Percentiles rank a stretch among this genome's conserved stretches.
These are phyloP conservation scores for Nautilus pompilius DNA, from an alignment of 1,140 invertebrate genomes.

Conservation along the genomic window DNA sequence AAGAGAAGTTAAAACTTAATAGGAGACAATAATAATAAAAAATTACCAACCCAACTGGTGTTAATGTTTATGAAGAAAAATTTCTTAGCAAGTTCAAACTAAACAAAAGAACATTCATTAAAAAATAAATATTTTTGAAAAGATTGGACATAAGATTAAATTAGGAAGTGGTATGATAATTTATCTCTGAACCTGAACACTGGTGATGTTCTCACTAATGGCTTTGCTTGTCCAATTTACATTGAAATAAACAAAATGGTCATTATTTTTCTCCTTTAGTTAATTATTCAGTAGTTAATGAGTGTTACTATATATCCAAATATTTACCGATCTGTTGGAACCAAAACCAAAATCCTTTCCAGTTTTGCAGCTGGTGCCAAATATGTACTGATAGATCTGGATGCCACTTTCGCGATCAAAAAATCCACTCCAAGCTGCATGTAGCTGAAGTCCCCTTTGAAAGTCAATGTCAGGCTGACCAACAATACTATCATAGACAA, in stretches of 20 bases:
- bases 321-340: neutral
- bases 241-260: neutral
- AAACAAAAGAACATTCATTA: too few relatives aligned
- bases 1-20: too few relatives aligned
- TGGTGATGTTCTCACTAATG: too few relatives aligned
- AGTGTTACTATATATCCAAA: neutral
- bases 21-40: too few relatives aligned
- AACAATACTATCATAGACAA: slow-evolving; percentile 18
- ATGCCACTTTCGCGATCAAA: slow-evolving; percentile 33
- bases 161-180: too few relatives aligned
- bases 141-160: too few relatives aligned
- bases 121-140: too few relatives aligned
- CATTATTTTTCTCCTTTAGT: neutral
- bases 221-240: too few relatives aligned
- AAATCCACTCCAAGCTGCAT: slow-evolving; percentile 24
- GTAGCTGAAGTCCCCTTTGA: slow-evolving; percentile 11
- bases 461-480: slow-evolving; percentile 24
- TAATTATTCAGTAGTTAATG: neutral
- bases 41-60: too few relatives aligned
- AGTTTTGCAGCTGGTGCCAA: slow-evolving; percentile 12
- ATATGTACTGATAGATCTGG: slow-evolving; percentile 15
- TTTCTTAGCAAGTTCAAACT: too few relatives aligned
- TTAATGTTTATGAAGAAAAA: too few relatives aligned
- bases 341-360: slow-evolving; percentile 10
- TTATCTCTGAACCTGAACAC: too few relatives aligned